Base-by-base conservation (phyloP, 1,140 invertebrate genomes). In the Neodiprion virginianus region DNA sequence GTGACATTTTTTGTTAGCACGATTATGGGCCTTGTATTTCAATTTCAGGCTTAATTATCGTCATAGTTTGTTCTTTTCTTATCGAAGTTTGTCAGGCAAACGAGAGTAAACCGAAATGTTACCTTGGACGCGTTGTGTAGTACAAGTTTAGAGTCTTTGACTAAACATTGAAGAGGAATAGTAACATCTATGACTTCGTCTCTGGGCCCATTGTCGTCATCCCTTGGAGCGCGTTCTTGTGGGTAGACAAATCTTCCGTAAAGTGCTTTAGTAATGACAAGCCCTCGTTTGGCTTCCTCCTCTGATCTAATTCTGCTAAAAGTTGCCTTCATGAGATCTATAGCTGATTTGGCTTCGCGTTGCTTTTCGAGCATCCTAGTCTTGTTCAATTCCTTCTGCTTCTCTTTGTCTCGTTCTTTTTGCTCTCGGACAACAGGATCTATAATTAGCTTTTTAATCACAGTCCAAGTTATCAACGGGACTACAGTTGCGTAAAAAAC, bases 401-500 rank as follows among this genome's bases (percentile, higher is more conserved):
- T 92, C 77, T 95, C 93, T 28, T 93, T 91, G 69, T 95, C 95
- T 74, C 92, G 91, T 73, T 93, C 91, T 79, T 94, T 92, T 77
- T 95, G 92, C 74, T 96, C 93, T 69, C 92, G 91, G 0, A 95
- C 88, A 77, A 97, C 95, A 0, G 97, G 97, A 79, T 98, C 95
- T 14, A 99, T 91, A 5, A 99, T 89, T 1, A 97, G 89, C 79
- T 95, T 96, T 85, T 97, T 97, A 0, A 97, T 87, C 0, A 96
- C 83, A 23, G 94, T 90, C 92, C 94, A 97, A 0, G 93, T 91
- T 61, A 97, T 88, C 3, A 98, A 68, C 0, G 98, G 98, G 1
- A 95, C 91, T 0, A 97, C 88, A 0, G 97, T 97, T 1, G 96
- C 97, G 84, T 99, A 99, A 85, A 99, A 96, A 48, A 99, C 89